These are phyloP conservation scores for Tragelaphus eurycerus DNA, from an alignment of 2,797 vertebrate genomes.

Conservation along the genomic window DNA sequence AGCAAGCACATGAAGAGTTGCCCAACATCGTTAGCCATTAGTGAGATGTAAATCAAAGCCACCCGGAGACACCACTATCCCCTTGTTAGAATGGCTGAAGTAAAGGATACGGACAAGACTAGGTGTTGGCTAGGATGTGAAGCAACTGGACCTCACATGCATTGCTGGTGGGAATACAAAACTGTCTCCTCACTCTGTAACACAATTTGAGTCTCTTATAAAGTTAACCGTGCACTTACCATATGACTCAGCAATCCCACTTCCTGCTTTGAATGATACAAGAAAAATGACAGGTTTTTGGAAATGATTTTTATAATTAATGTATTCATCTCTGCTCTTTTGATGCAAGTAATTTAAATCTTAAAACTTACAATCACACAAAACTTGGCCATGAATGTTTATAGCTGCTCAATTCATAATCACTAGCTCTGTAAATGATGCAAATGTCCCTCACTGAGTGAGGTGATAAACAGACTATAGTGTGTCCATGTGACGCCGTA, in stretches of 20 bases:
- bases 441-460: accelerated
- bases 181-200: accelerated
- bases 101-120: accelerated
- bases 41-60: background rate
- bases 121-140: accelerated
- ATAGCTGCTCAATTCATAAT: background rate
- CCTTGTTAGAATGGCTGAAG: background rate
- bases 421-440: too few relatives aligned
- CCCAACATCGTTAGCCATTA: accelerated
- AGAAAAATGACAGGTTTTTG: background rate
- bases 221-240: background rate
- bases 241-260: accelerated
- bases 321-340: background rate
- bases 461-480: too few relatives aligned
- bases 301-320: background rate
- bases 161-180: accelerated
- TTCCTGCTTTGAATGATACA: background rate
- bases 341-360: background rate
- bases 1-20: background rate
- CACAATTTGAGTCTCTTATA: background rate
- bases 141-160: accelerated
- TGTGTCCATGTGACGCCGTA: accelerated
- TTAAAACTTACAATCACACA: background rate
- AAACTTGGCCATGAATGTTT: background rate
- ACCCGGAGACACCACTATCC: accelerated